Evolutionary conservation across 2,797 vertebrate species (phyloP), one percentile per base, ranked within the genome.

Genomic region (Apogon talboti): DNA sequence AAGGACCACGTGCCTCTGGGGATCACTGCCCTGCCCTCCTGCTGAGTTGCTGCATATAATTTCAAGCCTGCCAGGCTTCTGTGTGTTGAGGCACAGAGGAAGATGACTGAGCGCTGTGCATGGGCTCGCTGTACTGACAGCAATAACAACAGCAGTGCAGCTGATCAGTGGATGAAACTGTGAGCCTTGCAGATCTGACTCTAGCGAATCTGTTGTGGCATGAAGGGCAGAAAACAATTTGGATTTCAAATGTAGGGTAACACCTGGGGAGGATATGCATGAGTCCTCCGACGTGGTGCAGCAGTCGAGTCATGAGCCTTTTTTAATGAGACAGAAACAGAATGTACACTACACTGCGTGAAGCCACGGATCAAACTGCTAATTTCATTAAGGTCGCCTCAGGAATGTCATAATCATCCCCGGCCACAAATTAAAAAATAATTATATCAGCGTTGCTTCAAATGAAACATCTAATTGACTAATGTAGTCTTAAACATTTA

Each of bases 371-470:
- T 86, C 80, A 87, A 76, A 82, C 72, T 47, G 50, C 50, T 84
- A 77, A 89, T 86, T 85, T 85, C 52, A 85, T 83, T 76, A 84
- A 65, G 56, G 61, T 79, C 1, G 73, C 76, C 73, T 56, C 70
- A 82, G 77, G 77, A 90, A 87, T 61, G 61, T 81, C 80, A 51
- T 77, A 63, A 86, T 84, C 48, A 70, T 66, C 54, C 47, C 55
- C 6, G 47, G 54, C 42, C 41, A 28, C 24, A 49, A 83, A 69
- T 82, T 59, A 69, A 71, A 83, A 78, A 76, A 72, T 76, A 73
- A 88, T 81, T 78, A 42, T 41, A 47, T 74, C 28, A 51, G 60
- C 78, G 78, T 78, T 46, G 66, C 68, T 80, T 60, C 53, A 52
- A 49, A 59, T 62, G 65, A 50, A 52, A 73, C 42, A 68, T 40